These are phyloP conservation scores for Sphaerodactylus townsendi DNA, from an alignment of 2,113 vertebrate genomes.

Conservation along the genomic window DNA sequence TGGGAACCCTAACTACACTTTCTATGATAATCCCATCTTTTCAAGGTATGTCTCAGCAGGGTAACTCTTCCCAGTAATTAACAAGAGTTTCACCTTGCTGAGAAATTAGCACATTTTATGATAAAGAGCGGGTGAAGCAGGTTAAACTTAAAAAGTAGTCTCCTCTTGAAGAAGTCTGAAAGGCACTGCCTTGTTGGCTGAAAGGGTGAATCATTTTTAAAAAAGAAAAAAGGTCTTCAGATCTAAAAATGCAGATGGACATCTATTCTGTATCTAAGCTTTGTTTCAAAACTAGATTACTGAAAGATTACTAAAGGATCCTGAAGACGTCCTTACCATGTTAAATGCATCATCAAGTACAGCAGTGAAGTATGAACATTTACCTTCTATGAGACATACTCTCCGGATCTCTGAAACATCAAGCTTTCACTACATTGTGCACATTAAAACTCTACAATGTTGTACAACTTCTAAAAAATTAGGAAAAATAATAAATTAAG, in stretches of 20 bases:
- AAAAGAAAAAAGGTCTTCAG: too few relatives aligned
- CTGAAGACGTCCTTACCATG: neutral
- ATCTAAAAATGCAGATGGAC: neutral
- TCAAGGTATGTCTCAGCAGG: too few relatives aligned
- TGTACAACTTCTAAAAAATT: neutral
- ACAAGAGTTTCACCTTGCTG: too few relatives aligned
- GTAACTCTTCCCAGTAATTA: too few relatives aligned
- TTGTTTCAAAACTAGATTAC: neutral
- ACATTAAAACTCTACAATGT: constrained; percentile 16
- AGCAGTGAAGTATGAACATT: neutral
- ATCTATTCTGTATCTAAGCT: neutral
- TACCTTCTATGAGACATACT: constrained; percentile 3
- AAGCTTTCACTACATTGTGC: constrained; percentile 10
- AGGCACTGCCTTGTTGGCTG: neutral
- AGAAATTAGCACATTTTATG: too few relatives aligned
- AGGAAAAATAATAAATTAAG: neutral
- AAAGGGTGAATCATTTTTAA: neutral
- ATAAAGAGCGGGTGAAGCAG: too few relatives aligned
- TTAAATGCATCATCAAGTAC: neutral
- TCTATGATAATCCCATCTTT: too few relatives aligned
- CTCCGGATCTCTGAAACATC: constrained; percentile 8
- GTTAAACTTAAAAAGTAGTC: too few relatives aligned
- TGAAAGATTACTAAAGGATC: neutral
- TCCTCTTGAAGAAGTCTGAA: too few relatives aligned
- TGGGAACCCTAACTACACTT: too few relatives aligned